Conservation (phyloP, 1,140 invertebrate genomes). For the Orussus abietinus region DNA sequence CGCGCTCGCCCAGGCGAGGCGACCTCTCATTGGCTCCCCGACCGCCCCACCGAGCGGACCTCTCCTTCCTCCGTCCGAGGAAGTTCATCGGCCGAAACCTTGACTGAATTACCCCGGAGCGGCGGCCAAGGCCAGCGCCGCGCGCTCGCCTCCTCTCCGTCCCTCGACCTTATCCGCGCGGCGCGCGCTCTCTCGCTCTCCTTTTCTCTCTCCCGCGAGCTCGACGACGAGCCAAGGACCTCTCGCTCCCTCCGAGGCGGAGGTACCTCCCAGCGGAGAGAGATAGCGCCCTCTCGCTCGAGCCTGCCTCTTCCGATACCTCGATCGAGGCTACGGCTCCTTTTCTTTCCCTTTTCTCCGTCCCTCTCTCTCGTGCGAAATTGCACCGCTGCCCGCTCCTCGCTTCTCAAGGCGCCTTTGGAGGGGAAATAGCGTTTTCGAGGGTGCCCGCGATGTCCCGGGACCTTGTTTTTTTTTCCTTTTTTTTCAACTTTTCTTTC, state of each 20-base stretch:
- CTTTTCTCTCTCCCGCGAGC: too few species aligned
- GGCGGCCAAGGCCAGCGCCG: slow-evolving; percentile 60
- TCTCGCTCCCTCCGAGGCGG: too few species aligned
- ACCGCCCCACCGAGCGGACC: slow-evolving; percentile 21
- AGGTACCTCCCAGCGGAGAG: too few species aligned
- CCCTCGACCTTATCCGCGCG: too few species aligned
- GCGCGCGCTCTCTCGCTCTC: too few species aligned
- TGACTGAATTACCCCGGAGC: slow-evolving; percentile 67
- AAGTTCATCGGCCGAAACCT: slow-evolving; percentile 66
- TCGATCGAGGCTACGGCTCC: slow-evolving; percentile 9
- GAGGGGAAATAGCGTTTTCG: too few species aligned
- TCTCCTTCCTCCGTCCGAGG: slow-evolving; percentile 34
- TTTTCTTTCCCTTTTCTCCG: slow-evolving; percentile 11
- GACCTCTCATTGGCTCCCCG: slow-evolving; percentile 28
- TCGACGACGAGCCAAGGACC: too few species aligned
- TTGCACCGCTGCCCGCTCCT: neutral
- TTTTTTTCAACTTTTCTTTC: slow-evolving; percentile 12
- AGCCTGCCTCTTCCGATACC: slow-evolving; percentile 22
- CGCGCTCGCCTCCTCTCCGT: slow-evolving; percentile 3
- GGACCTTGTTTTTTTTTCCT: slow-evolving; percentile 7
- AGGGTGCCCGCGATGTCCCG: too few species aligned
- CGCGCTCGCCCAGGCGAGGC: too few species aligned
- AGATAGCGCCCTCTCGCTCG: slow-evolving; percentile 36
- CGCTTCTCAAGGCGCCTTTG: neutral
- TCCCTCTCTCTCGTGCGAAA: slow-evolving; percentile 5